Conservation (phyloP, 2,113 vertebrate species). For the Dipodomys spectabilis region DNA sequence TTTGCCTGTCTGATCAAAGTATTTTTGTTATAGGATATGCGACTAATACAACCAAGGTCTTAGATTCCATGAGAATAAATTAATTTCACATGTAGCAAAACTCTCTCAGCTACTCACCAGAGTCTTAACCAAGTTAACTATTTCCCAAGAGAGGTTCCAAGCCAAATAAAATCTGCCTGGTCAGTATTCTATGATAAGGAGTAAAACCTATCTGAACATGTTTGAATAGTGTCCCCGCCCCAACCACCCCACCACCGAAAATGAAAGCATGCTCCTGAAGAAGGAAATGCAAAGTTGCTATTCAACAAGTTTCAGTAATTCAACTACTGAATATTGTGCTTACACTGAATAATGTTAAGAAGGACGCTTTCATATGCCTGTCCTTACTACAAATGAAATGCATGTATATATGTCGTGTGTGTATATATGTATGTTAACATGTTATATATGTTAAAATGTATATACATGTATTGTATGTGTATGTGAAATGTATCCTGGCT, state of each 20-base stretch:
- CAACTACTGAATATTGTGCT: neutral
- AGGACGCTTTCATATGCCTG: neutral
- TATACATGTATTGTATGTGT: too few species aligned
- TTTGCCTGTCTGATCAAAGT: neutral
- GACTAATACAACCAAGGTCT: conserved; percentile 34
- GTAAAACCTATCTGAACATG: neutral
- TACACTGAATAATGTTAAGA: neutral
- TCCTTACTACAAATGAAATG: neutral
- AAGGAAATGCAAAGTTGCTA: neutral
- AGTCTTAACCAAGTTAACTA: neutral
- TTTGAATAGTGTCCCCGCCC: too few species aligned
- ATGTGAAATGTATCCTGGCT: too few species aligned
- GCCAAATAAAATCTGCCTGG: neutral
- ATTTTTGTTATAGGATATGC: neutral
- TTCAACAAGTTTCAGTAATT: neutral
- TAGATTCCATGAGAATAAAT: neutral
- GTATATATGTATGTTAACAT: too few species aligned
- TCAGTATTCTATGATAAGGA: neutral
- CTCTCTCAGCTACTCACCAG: neutral
- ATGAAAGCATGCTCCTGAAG: neutral
- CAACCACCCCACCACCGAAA: neutral
- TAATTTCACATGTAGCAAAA: conserved; percentile 11
- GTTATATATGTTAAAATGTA: too few species aligned
- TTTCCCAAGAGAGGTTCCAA: neutral
- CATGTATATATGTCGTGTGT: neutral